Evolutionary conservation across 2,888 invertebrate species (phyloP).

Genomic region (Digitonthophagus gazella): DNA sequence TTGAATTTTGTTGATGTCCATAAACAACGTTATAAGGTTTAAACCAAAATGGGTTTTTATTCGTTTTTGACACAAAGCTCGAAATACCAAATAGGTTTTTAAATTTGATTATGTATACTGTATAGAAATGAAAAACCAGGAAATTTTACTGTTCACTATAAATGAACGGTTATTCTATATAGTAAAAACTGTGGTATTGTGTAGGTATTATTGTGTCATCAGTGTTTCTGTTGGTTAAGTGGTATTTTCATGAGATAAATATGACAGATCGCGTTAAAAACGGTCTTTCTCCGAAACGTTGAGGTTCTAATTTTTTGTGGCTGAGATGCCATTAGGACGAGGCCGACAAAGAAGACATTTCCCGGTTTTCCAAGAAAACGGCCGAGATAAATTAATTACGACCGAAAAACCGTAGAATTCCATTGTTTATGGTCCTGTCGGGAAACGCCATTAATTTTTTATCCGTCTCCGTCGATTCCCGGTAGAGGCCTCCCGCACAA

Average conservation of each 20-base stretch:
- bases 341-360: slow-evolving; percentile 9
- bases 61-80: no score
- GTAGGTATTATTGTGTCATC: no score
- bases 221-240: no score
- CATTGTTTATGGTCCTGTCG: slow-evolving; percentile 23
- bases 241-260: background rate
- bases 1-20: no score
- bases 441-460: slow-evolving; percentile 27
- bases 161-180: no score
- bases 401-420: slow-evolving; percentile 19
- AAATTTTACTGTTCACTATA: no score
- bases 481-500: slow-evolving; percentile 13
- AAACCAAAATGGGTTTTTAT: no score
- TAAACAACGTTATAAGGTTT: no score
- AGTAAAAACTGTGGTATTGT: no score
- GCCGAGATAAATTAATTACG: slow-evolving; percentile 12
- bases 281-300: background rate
- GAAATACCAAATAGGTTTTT: no score
- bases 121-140: no score
- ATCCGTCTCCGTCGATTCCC: slow-evolving; percentile 9
- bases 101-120: no score
- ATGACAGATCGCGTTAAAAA: background rate
- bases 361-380: slow-evolving; percentile 3
- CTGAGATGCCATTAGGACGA: background rate
- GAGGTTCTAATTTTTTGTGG: background rate